Evolutionary conservation across 2,888 invertebrate genomes (phyloP).

Genomic region (Zaprionus lineosus): DNA sequence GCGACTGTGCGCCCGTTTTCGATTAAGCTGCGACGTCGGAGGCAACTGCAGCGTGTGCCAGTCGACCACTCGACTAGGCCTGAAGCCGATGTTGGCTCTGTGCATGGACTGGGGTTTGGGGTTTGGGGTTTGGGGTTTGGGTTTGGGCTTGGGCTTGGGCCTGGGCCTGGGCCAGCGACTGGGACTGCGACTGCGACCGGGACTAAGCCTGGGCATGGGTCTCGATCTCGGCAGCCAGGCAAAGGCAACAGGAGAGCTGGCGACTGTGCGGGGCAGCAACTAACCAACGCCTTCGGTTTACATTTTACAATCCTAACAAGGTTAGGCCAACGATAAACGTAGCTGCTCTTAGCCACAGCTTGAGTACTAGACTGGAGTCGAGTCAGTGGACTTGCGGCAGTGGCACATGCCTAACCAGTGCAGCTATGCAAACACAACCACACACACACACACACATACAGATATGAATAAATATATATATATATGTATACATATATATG

Average conservation of each 20-base stretch:
- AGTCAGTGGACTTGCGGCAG: constrained; percentile 42
- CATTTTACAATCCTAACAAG: constrained; percentile 79
- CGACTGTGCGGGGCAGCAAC: background rate
- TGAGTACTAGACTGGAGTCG: constrained; percentile 6
- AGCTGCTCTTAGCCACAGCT: constrained; percentile 23
- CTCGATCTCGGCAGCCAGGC: background rate
- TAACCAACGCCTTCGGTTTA: constrained; percentile 75
- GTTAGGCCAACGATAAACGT: constrained; percentile 74
- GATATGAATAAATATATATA: constrained; percentile 16
- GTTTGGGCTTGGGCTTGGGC: too few species aligned
- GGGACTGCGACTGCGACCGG: too few species aligned
- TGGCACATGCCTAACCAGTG: constrained; percentile 74
- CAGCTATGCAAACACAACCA: constrained; percentile 67
- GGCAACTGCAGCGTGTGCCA: constrained; percentile 69
- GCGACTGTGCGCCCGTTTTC: constrained; percentile 70
- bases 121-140: too few species aligned
- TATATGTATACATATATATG: constrained; percentile 11
- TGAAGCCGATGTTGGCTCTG: too few species aligned
- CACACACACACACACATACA: constrained; percentile 17
- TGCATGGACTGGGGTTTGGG: too few species aligned
- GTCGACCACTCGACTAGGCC: constrained; percentile 40
- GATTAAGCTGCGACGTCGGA: constrained; percentile 54
- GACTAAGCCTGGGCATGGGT: constrained; percentile 6
- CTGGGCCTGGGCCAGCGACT: too few species aligned
- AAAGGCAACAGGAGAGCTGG: background rate